phyloP scores from a whole-genome alignment of 2,113 vertebrate genomes.

The Dendropsophus ebraccatus region DNA sequence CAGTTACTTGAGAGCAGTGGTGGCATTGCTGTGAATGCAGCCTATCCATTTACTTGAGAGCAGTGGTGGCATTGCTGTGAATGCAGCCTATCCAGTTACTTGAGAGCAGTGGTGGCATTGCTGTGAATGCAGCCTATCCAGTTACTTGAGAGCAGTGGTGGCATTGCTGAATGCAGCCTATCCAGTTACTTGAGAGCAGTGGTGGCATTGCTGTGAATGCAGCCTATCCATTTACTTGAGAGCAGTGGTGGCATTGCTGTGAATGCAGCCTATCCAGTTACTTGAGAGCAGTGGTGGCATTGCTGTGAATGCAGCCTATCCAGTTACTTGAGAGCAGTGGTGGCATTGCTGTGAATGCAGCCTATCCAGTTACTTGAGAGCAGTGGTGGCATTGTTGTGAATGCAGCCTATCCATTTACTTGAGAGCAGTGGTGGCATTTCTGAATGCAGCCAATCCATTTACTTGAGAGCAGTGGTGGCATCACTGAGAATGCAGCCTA shows the following conservation, averaged over 20 bases:
- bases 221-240: not conserved
- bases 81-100: not conserved
- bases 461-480: not conserved
- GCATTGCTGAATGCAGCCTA: not conserved
- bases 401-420: not conserved
- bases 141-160: not conserved
- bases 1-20: not conserved
- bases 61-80: not conserved
- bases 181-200: too few species aligned
- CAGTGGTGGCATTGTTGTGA: too few species aligned
- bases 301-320: too few species aligned
- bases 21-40: not conserved
- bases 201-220: not conserved
- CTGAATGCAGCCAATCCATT: not conserved
- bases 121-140: not conserved
- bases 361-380: too few species aligned
- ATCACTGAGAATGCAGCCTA: not conserved
- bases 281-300: not conserved
- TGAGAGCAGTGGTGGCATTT: not conserved
- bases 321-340: too few species aligned
- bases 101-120: not conserved
- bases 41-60: not conserved
- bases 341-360: too few species aligned
- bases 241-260: not conserved
- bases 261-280: not conserved